Evolutionary conservation across 1,140 invertebrate species (phyloP).

Genomic region (Eufriesea mexicana): DNA sequence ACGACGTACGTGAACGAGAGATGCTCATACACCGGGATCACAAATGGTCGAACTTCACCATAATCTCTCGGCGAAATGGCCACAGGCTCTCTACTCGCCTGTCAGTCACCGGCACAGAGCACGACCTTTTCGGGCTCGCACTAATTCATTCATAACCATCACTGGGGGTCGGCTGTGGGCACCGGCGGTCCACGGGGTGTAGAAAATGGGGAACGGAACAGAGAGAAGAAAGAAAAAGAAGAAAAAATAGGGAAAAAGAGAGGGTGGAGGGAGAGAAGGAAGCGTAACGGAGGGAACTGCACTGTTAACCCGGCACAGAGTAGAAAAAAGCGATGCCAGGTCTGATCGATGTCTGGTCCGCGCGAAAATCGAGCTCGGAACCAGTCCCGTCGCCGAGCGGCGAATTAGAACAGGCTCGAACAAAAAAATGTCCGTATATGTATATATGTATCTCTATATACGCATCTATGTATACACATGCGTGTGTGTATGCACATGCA

Average conservation of each 20-base stretch:
- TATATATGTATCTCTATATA: neutral
- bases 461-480: neutral
- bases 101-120: constrained; percentile 9
- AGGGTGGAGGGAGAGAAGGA: neutral
- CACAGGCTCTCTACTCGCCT: neutral
- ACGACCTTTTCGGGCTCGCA: constrained; percentile 4
- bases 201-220: neutral
- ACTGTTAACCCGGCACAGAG: constrained; percentile 14
- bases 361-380: neutral
- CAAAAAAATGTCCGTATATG: neutral
- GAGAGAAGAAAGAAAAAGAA: neutral
- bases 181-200: neutral
- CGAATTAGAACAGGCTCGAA: constrained; percentile 15
- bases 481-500: neutral
- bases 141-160: constrained; percentile 19
- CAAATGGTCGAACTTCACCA: constrained; percentile 14
- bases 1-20: neutral
- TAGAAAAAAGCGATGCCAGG: neutral
- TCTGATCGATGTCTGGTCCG: constrained; percentile 4
- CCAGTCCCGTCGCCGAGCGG: constrained; percentile 28
- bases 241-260: neutral
- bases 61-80: constrained; percentile 12
- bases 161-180: neutral
- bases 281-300: neutral
- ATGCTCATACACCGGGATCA: neutral